These are phyloP conservation scores for Holocentrus rufus DNA, from an alignment of 2,797 vertebrate genomes.

Conservation along the genomic window DNA sequence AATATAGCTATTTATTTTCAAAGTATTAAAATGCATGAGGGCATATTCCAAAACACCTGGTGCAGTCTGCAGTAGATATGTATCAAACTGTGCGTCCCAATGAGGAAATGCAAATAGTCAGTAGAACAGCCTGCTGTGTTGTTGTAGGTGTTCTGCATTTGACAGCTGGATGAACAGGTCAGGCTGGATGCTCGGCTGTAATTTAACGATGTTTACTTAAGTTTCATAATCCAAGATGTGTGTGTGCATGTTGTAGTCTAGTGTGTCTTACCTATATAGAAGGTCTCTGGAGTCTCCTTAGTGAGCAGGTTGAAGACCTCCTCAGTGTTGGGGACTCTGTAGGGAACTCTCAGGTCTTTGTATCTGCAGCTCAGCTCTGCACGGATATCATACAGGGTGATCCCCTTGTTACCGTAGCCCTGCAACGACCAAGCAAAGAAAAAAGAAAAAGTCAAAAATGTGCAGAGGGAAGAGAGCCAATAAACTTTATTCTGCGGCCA, in stretches of 20 bases:
- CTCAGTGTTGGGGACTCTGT: slow-evolving; percentile 94
- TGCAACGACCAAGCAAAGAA: slow-evolving; percentile 53
- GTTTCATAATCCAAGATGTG: not conserved
- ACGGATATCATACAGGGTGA: slow-evolving; percentile 97
- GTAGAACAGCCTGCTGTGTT: too few relatives aligned
- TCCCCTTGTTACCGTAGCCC: slow-evolving; percentile 99
- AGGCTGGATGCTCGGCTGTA: not conserved
- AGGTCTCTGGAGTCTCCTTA: slow-evolving; percentile 98
- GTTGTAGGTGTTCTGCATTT: too few relatives aligned
- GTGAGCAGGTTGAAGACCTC: slow-evolving; percentile 98
- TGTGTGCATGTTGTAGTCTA: not conserved
- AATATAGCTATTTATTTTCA: too few relatives aligned
- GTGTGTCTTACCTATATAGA: slow-evolving; percentile 92
- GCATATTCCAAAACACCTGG: not conserved
- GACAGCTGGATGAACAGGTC: too few relatives aligned
- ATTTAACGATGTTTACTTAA: not conserved
- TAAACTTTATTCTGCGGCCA: not conserved
- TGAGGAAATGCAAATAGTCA: too few relatives aligned
- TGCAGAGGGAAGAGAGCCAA: not conserved
- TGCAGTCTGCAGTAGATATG: too few relatives aligned
- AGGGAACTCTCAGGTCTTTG: slow-evolving; percentile 94
- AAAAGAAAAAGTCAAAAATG: not conserved
- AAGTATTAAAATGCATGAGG: too few relatives aligned
- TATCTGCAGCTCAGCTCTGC: slow-evolving; percentile 98
- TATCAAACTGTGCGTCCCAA: not conserved